A percentile compares a stretch with the other conserved stretches of the same genome.
Conservation (phyloP, 1,140 invertebrate species). For the Drosophila ercepeae region DNA sequence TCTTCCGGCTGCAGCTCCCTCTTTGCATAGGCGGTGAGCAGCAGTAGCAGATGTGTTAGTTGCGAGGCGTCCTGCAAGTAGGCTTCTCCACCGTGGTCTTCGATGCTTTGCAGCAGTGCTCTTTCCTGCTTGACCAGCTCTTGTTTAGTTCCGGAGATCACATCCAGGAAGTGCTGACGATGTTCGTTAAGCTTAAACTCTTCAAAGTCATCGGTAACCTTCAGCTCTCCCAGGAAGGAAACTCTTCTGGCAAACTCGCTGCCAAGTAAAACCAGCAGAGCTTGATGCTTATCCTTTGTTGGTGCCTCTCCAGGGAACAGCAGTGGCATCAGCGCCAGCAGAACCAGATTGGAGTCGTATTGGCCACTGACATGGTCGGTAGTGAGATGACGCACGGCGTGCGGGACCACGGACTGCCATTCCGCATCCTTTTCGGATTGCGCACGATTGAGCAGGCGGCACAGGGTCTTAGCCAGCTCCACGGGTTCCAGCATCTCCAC, state of each 20-base stretch:
- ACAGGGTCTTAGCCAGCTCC: slow-evolving; percentile 63
- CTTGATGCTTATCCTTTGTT: slow-evolving; percentile 19
- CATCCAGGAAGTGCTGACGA: slow-evolving; percentile 67
- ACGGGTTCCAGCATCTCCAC: slow-evolving; percentile 79
- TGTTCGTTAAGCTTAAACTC: slow-evolving; percentile 50
- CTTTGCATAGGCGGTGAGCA: slow-evolving; percentile 70
- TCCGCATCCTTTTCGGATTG: slow-evolving; percentile 39
- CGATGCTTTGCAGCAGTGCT: slow-evolving; percentile 54
- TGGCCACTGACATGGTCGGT: slow-evolving; percentile 29
- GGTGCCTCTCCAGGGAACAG: slow-evolving; percentile 54
- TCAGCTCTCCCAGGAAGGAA: slow-evolving; percentile 46
- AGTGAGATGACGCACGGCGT: slow-evolving; percentile 82
- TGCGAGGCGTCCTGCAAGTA: slow-evolving; percentile 51
- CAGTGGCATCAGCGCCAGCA: slow-evolving; percentile 70
- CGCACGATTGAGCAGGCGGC: slow-evolving; percentile 65
- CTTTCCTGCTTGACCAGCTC: slow-evolving; percentile 42
- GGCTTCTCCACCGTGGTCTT: slow-evolving; percentile 49
- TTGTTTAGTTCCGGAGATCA: slow-evolving; percentile 44
- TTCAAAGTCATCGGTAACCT: slow-evolving; percentile 10
- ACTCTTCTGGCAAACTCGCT: slow-evolving; percentile 58
- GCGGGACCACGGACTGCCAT: slow-evolving; percentile 82
- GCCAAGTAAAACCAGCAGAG: slow-evolving; percentile 39
- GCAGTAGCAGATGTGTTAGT: slow-evolving; percentile 64
- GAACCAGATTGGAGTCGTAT: slow-evolving; percentile 68
- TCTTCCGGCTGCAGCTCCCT: slow-evolving; percentile 32